Evolutionary conservation across 1,140 invertebrate species (phyloP).

Genomic region (Ylistrum balloti): DNA sequence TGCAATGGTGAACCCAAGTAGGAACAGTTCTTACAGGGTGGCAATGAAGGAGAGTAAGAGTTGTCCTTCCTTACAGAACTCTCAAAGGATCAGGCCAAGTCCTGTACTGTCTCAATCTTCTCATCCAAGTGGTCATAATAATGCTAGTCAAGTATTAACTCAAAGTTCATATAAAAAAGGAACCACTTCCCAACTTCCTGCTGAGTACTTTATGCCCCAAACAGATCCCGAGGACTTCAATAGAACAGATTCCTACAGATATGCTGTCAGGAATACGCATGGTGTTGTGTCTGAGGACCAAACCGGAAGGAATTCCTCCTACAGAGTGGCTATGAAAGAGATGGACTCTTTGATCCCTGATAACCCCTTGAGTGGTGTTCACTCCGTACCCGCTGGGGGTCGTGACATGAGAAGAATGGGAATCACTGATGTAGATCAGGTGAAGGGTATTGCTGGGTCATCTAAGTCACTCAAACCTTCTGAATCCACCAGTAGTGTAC

Average conservation of each 20-base stretch:
- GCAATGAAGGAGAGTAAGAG: constrained; percentile 67
- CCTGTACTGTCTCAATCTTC: constrained; percentile 29
- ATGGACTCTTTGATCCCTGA: constrained; percentile 62
- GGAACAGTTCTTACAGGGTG: constrained; percentile 64
- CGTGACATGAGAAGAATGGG: constrained; percentile 75
- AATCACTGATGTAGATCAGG: constrained; percentile 78
- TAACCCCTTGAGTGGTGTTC: constrained; percentile 69
- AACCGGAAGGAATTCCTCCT: constrained; percentile 70
- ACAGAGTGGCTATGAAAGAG: constrained; percentile 71
- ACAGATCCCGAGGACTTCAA: constrained; percentile 57
- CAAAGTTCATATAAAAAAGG: not conserved
- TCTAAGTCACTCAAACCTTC: not conserved
- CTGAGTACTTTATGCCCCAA: not conserved
- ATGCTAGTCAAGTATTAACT: constrained; percentile 17
- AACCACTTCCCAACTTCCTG: not conserved
- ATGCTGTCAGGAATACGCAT: constrained; percentile 74
- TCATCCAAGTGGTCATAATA: constrained; percentile 25
- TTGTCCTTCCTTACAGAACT: constrained; percentile 61
- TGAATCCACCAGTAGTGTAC: constrained; percentile 39
- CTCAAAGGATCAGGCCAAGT: constrained; percentile 50
- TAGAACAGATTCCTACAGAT: constrained; percentile 76
- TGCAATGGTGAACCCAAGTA: constrained; percentile 63
- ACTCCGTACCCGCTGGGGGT: constrained; percentile 45
- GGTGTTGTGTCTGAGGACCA: constrained; percentile 60
- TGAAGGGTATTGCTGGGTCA: constrained; percentile 56